A percentile compares a stretch with the other conserved stretches of the same genome.
Conservation (phyloP, 1,140 invertebrate genomes). For the Brachionus sp. region DNA sequence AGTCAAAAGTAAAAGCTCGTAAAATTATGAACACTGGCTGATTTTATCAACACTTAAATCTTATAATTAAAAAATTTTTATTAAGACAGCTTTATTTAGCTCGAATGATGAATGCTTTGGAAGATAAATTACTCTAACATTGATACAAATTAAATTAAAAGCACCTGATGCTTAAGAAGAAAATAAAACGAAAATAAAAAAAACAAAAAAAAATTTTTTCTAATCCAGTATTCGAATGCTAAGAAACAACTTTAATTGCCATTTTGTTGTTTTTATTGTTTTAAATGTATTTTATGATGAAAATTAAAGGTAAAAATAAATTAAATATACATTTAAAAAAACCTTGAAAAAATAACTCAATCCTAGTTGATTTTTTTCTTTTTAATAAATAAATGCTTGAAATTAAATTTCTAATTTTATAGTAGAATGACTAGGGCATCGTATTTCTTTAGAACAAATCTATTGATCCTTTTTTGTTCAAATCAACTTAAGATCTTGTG, state of each 20-base stretch:
- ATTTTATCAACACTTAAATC: no score
- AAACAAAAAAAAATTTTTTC: background rate
- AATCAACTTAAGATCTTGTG: constrained; percentile 8
- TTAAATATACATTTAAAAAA: background rate
- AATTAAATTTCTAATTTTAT: background rate
- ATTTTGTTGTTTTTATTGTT: background rate
- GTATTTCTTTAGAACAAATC: background rate
- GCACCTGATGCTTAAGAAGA: background rate
- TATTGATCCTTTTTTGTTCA: background rate
- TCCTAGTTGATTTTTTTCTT: background rate
- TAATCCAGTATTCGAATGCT: background rate
- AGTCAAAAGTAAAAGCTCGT: no score
- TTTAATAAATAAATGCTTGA: background rate
- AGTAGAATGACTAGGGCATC: background rate
- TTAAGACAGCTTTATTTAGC: background rate
- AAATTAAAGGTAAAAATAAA: background rate
- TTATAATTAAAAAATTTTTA: background rate
- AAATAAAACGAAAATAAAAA: background rate
- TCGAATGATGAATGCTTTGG: background rate
- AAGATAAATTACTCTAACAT: background rate
- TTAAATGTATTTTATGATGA: background rate
- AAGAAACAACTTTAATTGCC: background rate
- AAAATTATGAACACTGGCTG: no score
- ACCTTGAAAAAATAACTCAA: background rate
- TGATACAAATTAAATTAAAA: background rate